Evolutionary conservation across 2,113 vertebrate genomes (phyloP), one percentile per base, ranked within the genome.

Genomic region (Misgurnus mizolepis): DNA sequence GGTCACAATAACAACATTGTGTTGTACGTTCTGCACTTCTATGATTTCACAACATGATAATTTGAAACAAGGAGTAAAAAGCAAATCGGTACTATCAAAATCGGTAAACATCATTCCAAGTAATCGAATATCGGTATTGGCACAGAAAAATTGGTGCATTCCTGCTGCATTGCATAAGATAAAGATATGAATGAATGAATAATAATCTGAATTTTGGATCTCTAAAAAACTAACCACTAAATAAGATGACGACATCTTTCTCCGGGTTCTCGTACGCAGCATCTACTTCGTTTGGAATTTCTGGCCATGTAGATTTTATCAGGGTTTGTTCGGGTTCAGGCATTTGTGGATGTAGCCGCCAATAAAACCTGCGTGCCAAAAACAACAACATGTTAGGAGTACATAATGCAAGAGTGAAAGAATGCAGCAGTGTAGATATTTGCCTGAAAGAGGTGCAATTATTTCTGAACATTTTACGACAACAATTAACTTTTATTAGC

Each of bases 321-420:
- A 95, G 85, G 0, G 92, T 92, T 76, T 95, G 91, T 71, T 97
- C 93, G 3, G 93, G 91, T 3, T 97, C 95, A 1, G 89, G 83
- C 91, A 96, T 93, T 90, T 99, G 95, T 68, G 96, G 95, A 71
- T 98, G 97, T 3, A 98, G 76, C 34, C 97, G 90, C 98, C 97
- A 99, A 88, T 96, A 96, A 90, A 97, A 99, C 60, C 98, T 99
- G 86, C 58, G 27, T 79, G 62, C 5, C 4, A 18, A 7, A 74
- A 70, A 81, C 76, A 39, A 15, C 2, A n/a, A n/a, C n/a, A n/a
- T n/a, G n/a, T n/a, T n/a, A n/a, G n/a, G n/a, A n/a, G n/a, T n/a
- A n/a, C 49, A 49, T 56, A 18, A 60, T 15, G 6, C 6, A 34
- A 49, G 0, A 47, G 34, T 50, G 49, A 67, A 67, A 76, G 10